Evolutionary conservation across 2,113 vertebrate species (phyloP).

Genomic region (Chelonoidis abingdonii): DNA sequence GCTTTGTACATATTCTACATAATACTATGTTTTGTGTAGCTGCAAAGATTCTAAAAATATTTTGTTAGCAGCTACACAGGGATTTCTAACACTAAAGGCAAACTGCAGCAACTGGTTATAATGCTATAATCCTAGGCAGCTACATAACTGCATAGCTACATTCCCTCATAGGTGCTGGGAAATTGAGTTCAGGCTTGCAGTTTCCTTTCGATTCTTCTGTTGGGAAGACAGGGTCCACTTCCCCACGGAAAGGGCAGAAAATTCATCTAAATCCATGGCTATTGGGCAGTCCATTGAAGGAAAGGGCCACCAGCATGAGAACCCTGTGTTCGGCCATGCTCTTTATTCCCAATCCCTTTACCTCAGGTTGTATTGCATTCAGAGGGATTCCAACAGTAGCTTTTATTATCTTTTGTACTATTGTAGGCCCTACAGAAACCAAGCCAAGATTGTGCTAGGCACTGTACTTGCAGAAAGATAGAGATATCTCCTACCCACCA

Average conservation of each 20-base stretch:
- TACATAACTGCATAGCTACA: not conserved
- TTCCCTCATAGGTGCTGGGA: not conserved
- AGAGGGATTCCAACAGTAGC: too few species aligned
- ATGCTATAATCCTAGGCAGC: conserved; percentile 36
- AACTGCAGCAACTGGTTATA: conserved; percentile 30
- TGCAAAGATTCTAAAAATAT: not conserved
- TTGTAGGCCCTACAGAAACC: too few species aligned
- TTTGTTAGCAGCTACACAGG: not conserved
- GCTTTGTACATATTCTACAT: not conserved
- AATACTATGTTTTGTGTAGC: not conserved
- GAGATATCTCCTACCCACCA: not conserved
- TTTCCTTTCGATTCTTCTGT: too few species aligned
- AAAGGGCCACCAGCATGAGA: too few species aligned
- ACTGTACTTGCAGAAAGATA: not conserved
- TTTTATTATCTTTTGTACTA: too few species aligned
- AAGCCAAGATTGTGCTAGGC: not conserved
- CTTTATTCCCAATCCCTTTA: too few species aligned
- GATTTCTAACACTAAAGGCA: not conserved
- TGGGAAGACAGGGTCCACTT: too few species aligned
- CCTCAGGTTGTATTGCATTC: too few species aligned
- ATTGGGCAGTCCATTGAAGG: too few species aligned
- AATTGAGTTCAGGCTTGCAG: not conserved
- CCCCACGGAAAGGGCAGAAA: too few species aligned
- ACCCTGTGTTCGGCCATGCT: too few species aligned
- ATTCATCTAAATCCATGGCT: too few species aligned